Base-by-base conservation (phyloP, 2,888 invertebrate species). In the Liopterus haemorrhoidalis region DNA sequence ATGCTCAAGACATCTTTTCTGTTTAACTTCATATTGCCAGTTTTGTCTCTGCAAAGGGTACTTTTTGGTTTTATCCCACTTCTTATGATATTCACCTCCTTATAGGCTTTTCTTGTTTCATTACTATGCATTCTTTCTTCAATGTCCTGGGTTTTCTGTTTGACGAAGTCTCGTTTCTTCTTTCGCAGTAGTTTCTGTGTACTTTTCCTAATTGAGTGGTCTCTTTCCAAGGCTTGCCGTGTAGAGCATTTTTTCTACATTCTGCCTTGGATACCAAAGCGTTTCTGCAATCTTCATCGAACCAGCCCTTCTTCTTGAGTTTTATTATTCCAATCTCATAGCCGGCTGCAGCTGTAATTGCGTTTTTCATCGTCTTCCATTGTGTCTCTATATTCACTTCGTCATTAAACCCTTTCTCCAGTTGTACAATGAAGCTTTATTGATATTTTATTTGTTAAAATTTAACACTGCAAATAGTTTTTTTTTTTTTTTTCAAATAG, bases 251-350 rank as follows among this genome's bases (percentile, higher is more conserved):
- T 11, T 19, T 20, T n/a, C 35, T 35, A 21, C 11, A 5, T 3
- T 35, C 14, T 12, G 11, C 22, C n/a, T 35, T 35, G 5, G 11
- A 4, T n/a, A 21, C 12, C 14, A 35, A 21, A 8, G 32, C 18
- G 18, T 18, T 11, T 8, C 32, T 32, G 12, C 35, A 35, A 6
- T 35, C 9, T 12, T 35, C 35, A 35, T 35, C 35, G 22, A 9
- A 35, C 35, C 35, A 35, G 5, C 22, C 19, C 6, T 35, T 35
- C 11, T 20, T 11, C n/a, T 20, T 8, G 8, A 8, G n/a, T 32
- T 32, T 18, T 2, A 9, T 32, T 32, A 9, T 20, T 9, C 18
- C 18, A 19, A 18, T 32, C n/a, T n/a, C 18, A 3, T 32, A 5
- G 4, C 2, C 18, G n/a, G 32, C 16, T 9, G 32, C 32, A 5